Conservation (phyloP, 2,888 invertebrate genomes). For the Diaprepes abbreviatus region DNA sequence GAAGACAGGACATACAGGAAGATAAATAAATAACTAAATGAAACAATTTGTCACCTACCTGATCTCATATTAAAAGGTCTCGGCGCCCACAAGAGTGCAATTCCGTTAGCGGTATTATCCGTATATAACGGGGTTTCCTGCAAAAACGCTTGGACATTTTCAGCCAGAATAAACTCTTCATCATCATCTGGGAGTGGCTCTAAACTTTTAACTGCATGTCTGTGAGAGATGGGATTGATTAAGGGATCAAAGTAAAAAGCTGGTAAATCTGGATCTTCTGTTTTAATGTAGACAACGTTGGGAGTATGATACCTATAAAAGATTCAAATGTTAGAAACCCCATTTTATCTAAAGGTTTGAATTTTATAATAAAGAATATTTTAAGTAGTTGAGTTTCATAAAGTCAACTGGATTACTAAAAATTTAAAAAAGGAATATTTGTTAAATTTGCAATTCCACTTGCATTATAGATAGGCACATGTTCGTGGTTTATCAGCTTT, state of each 20-base stretch:
- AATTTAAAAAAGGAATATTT: no score
- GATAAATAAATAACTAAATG: no score
- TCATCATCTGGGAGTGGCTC: constrained; percentile 95
- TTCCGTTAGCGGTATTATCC: constrained; percentile 99
- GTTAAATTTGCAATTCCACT: no score
- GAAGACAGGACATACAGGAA: no score
- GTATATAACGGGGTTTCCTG: constrained; percentile 97
- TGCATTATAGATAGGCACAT: no score
- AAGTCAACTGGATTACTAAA: no score
- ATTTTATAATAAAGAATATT: no score
- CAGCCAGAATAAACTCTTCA: constrained; percentile 93
- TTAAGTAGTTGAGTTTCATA: no score
- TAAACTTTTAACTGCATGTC: constrained; percentile 84
- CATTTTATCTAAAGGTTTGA: no score
- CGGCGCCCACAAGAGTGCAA: constrained; percentile 96
- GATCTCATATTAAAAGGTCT: constrained; percentile 98
- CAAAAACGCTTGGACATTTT: constrained; percentile 91
- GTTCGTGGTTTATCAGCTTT: constrained; percentile 74
- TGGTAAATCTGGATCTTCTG: constrained; percentile 99
- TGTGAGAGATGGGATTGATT: constrained; percentile 98
- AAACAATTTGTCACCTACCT: no score
- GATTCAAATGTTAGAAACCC: no score
- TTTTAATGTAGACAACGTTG: constrained; percentile 99
- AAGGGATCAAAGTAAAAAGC: constrained; percentile 99
- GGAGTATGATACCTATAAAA: constrained; percentile 99